Evolutionary conservation across 2,888 invertebrate species (phyloP).

Genomic region (Thereva nobilitata): DNA sequence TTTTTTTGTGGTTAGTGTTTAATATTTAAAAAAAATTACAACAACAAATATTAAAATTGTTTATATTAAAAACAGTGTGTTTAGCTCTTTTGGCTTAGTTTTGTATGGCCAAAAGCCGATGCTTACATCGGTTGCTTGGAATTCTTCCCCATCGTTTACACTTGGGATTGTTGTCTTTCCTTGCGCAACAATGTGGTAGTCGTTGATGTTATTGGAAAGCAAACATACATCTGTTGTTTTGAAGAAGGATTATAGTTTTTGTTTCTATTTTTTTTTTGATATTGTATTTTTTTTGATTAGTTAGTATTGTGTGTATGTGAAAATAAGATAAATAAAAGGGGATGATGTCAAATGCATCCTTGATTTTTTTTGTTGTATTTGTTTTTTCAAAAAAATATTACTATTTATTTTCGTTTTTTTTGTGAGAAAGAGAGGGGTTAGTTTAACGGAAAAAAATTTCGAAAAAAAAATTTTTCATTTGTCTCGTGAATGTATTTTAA

Average conservation of each 20-base stretch:
- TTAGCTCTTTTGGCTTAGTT: not conserved
- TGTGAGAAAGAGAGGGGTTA: not conserved
- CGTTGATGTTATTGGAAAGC: constrained; percentile 76
- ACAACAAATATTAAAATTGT: no score
- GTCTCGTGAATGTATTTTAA: no score
- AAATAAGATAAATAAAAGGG: not conserved
- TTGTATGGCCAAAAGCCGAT: constrained; percentile 37
- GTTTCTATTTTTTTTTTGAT: constrained; percentile 1
- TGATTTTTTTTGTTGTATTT: not conserved
- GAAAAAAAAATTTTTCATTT: no score
- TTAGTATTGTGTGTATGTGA: constrained; percentile 14
- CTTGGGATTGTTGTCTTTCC: constrained; percentile 90
- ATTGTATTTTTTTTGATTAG: not conserved
- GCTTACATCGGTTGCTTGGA: constrained; percentile 79
- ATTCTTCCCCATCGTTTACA: constrained; percentile 91
- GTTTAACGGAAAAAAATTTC: no score
- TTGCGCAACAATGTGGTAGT: constrained; percentile 90
- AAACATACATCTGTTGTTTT: constrained; percentile 66
- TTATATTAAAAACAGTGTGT: not conserved
- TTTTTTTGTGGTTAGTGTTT: not conserved
- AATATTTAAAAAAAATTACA: not conserved
- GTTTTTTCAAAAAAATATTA: not conserved
- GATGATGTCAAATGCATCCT: not conserved
- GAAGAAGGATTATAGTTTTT: not conserved
- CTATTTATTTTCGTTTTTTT: not conserved